A percentile compares a stretch with the other conserved stretches of the same genome.
These are phyloP conservation scores for Chalcosyrphus nemorum DNA, from an alignment of 2,888 invertebrate species.

Conservation along the genomic window DNA sequence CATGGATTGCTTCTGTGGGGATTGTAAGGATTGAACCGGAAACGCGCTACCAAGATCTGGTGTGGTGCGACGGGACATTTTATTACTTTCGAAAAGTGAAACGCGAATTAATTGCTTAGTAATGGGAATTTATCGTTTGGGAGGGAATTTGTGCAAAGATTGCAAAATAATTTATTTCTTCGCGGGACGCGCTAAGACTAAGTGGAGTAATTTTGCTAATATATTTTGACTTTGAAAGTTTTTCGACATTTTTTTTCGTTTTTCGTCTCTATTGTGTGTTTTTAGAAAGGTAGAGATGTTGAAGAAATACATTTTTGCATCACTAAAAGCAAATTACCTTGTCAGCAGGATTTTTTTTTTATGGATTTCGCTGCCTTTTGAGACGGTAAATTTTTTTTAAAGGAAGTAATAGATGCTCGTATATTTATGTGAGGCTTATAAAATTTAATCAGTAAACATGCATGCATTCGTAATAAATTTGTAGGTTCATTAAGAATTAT, in stretches of 20 bases:
- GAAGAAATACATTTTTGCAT: conserved; percentile 20
- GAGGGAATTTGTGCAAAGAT: conserved; percentile 49
- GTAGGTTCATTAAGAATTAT: neutral
- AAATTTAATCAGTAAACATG: neutral
- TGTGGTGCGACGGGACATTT: conserved; percentile 43
- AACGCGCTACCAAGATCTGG: conserved; percentile 28
- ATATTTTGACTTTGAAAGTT: conserved; percentile 39
- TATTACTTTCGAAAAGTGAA: conserved; percentile 63
- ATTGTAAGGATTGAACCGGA: conserved; percentile 31
- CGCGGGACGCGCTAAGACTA: neutral
- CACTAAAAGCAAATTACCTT: conserved; percentile 33
- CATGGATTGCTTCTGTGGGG: conserved; percentile 24
- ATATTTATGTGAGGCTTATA: neutral
- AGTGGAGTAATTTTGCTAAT: conserved; percentile 51
- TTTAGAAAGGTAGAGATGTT: neutral
- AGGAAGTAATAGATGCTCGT: conserved; percentile 6
- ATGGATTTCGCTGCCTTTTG: conserved; percentile 4
- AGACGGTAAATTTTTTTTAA: neutral
- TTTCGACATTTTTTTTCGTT: conserved; percentile 2
- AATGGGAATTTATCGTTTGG: conserved; percentile 68
- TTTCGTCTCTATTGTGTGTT: neutral
- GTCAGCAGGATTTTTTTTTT: conserved; percentile 38
- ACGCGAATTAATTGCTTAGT: conserved; percentile 69
- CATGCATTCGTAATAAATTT: neutral
- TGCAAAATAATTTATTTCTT: conserved; percentile 61